Base-by-base conservation (phyloP, 2,113 vertebrate species). In the Sarotherodon lohbergeri region DNA sequence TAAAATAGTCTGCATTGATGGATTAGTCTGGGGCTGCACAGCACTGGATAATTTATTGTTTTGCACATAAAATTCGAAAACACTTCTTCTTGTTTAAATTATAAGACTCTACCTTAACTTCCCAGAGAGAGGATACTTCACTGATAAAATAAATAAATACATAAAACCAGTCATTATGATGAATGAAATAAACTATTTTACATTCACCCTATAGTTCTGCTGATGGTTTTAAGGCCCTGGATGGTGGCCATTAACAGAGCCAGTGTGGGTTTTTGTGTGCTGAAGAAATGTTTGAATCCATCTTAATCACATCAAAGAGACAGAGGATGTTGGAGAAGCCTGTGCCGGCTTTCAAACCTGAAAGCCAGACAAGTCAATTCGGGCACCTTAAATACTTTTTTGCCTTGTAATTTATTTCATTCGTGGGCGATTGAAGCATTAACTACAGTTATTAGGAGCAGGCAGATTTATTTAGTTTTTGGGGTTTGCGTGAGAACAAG, bases 251-350 rank as follows among this genome's bases (percentile, higher is more conserved):
- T 92, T 86, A 83, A 66, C 54, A 12, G 32, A 86, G 52, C 54
- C 61, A 55, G 34, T 84, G 84, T 59, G 81, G 78, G 66, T 12
- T 84, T 84, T 84, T 27, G 29, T 79, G 56, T 17, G 9, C 63
- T 39, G 9, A 90, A 71, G 46, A 17, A 83, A 84, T 57, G 82
- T 85, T 76, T 88, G 81, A 90, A 93, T 94, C 86, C 86, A 86
- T 90, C 83, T 80, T 86, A 89, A 93, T 93, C 88, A 85, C 89
- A 92, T 95, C 87, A 94, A 90, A 94, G 79, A 87, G 61, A n/a
- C 22, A 17, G 63, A 81, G 78, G 88, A 85, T 86, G 90, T 71
- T 13, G n/a, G 63, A 54, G 71, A 88, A 78, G 82, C 43, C 55
- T 50, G 4, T 17, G 4, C 68, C 55, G 39, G 50, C 82, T 93